Conservation (phyloP, 2,797 vertebrate species). For the Sebastes kiyomatsui region DNA sequence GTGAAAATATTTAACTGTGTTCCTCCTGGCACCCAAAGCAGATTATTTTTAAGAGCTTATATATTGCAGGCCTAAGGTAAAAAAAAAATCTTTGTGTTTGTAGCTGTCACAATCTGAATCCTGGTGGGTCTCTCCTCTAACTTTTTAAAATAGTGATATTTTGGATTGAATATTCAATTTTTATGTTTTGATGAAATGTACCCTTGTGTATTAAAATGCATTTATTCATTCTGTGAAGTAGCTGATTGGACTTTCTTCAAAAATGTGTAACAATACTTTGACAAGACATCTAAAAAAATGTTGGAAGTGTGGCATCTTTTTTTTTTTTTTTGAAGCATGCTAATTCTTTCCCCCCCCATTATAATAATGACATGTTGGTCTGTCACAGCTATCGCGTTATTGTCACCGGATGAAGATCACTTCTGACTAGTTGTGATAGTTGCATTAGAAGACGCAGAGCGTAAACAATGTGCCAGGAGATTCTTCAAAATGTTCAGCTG, state of each 20-base stretch:
- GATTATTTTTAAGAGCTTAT: constrained; percentile 45
- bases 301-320: constrained; percentile 48
- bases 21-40: constrained; percentile 30
- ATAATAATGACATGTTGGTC: constrained; percentile 57
- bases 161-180: constrained; percentile 21
- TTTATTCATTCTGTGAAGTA: constrained; percentile 47
- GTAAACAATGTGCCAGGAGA: constrained; percentile 60
- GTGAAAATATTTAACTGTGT: constrained; percentile 31
- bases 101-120: constrained; percentile 34
- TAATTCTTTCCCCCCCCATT: constrained; percentile 47
- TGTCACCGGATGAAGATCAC: constrained; percentile 61
- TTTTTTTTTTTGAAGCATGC: constrained; percentile 27
- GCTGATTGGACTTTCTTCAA: constrained; percentile 52
- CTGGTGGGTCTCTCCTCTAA: constrained; percentile 17
- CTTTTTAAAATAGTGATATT: constrained; percentile 33
- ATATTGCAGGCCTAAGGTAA: constrained; percentile 30
- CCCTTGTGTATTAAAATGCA: constrained; percentile 35
- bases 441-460: constrained; percentile 45
- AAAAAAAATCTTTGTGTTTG: constrained; percentile 24
- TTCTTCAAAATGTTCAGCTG: constrained; percentile 46
- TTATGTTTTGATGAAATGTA: constrained; percentile 19
- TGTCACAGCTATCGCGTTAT: constrained; percentile 64
- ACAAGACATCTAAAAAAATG: constrained; percentile 47
- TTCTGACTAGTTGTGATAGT: constrained; percentile 54
- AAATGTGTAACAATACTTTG: constrained; percentile 45